phyloP scores from a whole-genome alignment of 2,797 vertebrate species.

The Taenioides sp. region DNA sequence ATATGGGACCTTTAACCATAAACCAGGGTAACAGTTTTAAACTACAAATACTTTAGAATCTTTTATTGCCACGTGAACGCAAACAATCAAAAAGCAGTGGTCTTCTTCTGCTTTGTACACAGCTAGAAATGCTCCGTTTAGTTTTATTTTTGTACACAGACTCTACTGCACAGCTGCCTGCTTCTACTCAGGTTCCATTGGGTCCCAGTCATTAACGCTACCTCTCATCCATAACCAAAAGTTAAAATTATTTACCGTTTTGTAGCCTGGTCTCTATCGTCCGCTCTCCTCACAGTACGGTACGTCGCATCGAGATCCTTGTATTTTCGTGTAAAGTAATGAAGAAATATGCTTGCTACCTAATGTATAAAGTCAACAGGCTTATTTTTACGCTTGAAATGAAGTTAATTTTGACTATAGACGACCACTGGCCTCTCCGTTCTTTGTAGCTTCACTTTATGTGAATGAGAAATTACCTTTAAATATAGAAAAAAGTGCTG shows the following conservation, averaged over 20 bases:
- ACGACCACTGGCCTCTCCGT: conserved; percentile 11
- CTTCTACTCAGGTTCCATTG: conserved; percentile 61
- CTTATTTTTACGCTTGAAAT: conserved; percentile 39
- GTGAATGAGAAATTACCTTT: not conserved
- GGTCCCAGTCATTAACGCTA: conserved; percentile 54
- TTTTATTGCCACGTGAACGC: not conserved
- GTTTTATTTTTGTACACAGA: conserved; percentile 52
- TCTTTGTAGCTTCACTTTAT: conserved; percentile 8
- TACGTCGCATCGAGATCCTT: conserved; percentile 15
- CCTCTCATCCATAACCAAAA: conserved; percentile 56
- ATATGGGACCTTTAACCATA: too few relatives aligned
- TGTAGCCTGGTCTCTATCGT: conserved; percentile 1
- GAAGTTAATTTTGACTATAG: not conserved
- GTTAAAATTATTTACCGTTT: not conserved
- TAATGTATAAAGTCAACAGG: conserved; percentile 1
- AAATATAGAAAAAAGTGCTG: not conserved
- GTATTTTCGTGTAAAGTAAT: conserved; percentile 20
- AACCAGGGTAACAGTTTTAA: too few relatives aligned
- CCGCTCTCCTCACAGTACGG: conserved; percentile 31
- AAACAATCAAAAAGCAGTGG: conserved; percentile 17
- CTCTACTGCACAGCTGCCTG: conserved; percentile 61
- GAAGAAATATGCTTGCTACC: conserved; percentile 25
- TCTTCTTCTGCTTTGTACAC: conserved; percentile 47
- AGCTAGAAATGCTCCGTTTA: conserved; percentile 54
- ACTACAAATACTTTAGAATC: too few relatives aligned